Evolutionary conservation across 2,888 invertebrate genomes (phyloP).

Genomic region (Dryadula phaetusa): DNA sequence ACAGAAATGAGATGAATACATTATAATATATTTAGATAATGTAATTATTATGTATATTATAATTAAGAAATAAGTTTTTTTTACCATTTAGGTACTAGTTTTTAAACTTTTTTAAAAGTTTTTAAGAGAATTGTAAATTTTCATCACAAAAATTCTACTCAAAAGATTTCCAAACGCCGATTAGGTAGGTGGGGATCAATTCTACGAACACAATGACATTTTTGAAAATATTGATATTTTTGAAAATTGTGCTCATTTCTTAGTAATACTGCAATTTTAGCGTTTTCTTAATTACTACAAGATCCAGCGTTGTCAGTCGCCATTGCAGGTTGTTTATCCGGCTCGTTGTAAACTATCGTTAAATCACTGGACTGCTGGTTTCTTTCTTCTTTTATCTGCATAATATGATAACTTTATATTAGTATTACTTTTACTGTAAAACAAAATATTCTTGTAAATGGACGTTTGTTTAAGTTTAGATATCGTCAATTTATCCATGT

Average conservation of each 20-base stretch:
- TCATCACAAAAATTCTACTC: background rate
- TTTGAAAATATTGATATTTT: too few species aligned
- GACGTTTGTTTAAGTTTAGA: too few species aligned
- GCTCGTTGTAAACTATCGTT: background rate
- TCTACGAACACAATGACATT: background rate
- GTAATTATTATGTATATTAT: too few species aligned
- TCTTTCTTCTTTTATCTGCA: constrained; percentile 10
- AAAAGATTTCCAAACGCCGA: background rate
- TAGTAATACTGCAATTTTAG: background rate
- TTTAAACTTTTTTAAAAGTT: background rate
- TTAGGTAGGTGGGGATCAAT: background rate
- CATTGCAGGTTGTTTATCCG: background rate
- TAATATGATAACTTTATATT: too few species aligned
- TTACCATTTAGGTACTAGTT: background rate
- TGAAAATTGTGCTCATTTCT: background rate
- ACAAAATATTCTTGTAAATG: too few species aligned
- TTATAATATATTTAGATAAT: too few species aligned
- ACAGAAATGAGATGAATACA: too few species aligned
- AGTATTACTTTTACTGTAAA: too few species aligned
- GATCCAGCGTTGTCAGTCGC: background rate
- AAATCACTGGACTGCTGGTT: background rate
- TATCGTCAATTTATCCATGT: too few species aligned
- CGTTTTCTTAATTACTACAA: background rate
- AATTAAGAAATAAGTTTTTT: background rate
- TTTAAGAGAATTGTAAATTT: too few species aligned